Conservation (phyloP, 1,140 invertebrate species). For the Micrasema minimum region DNA sequence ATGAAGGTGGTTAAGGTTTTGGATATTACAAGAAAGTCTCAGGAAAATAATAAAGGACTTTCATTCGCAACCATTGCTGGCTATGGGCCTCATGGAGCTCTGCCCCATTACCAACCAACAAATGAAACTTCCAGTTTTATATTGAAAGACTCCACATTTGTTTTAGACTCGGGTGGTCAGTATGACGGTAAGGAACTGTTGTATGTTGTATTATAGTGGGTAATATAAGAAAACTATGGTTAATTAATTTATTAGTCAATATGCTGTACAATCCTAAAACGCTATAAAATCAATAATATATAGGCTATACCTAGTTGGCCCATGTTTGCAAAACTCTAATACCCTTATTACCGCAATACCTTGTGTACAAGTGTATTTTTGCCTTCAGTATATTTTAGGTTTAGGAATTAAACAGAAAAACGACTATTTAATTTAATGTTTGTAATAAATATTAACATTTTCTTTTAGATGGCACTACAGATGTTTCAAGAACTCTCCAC, state of each 20-base stretch:
- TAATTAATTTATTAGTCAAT: too few relatives aligned
- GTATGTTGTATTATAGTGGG: neutral
- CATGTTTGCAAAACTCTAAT: too few relatives aligned
- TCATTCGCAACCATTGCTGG: slow-evolving; percentile 90
- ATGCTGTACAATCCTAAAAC: too few relatives aligned
- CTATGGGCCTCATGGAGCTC: slow-evolving; percentile 87
- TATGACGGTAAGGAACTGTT: slow-evolving; percentile 68
- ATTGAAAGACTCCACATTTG: slow-evolving; percentile 73
- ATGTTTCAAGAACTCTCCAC: slow-evolving; percentile 92
- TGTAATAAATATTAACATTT: neutral
- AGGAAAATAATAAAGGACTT: slow-evolving; percentile 75
- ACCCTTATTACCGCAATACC: too few relatives aligned
- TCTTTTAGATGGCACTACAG: slow-evolving; percentile 86
- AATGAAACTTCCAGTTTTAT: slow-evolving; percentile 79
- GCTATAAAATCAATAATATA: too few relatives aligned
- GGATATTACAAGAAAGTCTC: slow-evolving; percentile 75
- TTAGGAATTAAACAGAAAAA: too few relatives aligned
- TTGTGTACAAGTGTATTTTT: too few relatives aligned
- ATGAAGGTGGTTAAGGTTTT: slow-evolving; percentile 74
- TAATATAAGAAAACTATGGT: too few relatives aligned
- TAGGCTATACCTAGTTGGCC: too few relatives aligned
- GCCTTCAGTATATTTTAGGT: too few relatives aligned
- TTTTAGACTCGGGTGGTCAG: slow-evolving; percentile 80
- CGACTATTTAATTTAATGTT: neutral
- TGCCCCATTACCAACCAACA: slow-evolving; percentile 90